Evolutionary conservation across 2,113 vertebrate species (phyloP), one percentile per base, ranked within the genome.

Genomic region (Cyprinus carpio): DNA sequence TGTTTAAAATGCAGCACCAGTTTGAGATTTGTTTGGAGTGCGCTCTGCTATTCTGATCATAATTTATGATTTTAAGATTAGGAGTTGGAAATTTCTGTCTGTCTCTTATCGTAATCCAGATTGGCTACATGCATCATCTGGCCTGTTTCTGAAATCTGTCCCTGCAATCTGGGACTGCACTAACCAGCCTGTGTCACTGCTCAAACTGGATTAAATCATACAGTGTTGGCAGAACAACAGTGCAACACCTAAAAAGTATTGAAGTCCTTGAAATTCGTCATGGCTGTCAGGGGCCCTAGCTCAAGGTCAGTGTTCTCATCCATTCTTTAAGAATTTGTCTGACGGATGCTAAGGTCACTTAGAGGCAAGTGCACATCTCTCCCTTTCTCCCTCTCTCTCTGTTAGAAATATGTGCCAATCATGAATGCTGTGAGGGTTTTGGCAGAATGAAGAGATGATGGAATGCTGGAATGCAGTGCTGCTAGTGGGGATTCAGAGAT

Each of bases 221-320:
- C 81, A 62, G 85, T 62, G 62, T 84, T 80, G 75, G 81, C 76
- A 80, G 86, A 88, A 87, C 88, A 87, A 88, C 77, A 60, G 85
- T 29, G 75, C 31, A 29, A 78, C 84, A 78, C 76, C 88, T 88
- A 90, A 88, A 87, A 86, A 86, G 81, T 86, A 84, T 65, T 86
- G 85, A 92, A 72, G 80, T 77, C n/a, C 76, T 75, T 87, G 64
- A 90, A 89, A 91, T 91, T 91, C 88, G 93, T 94, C 91, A 92
- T 88, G 84, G 87, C 86, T 89, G 87, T 91, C 90, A 92, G 90
- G 89, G 89, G 87, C 84, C 79, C 23, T 83, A 86, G 90, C 91
- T 89, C 90, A 92, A 93, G 92, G 92, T 90, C 91, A 84, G 89
- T 29, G 87, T 85, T 86, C 65, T 89, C 90, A 93, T 92, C 88